Conservation (phyloP, 2,888 invertebrate genomes). For the Macrophya annulata region DNA sequence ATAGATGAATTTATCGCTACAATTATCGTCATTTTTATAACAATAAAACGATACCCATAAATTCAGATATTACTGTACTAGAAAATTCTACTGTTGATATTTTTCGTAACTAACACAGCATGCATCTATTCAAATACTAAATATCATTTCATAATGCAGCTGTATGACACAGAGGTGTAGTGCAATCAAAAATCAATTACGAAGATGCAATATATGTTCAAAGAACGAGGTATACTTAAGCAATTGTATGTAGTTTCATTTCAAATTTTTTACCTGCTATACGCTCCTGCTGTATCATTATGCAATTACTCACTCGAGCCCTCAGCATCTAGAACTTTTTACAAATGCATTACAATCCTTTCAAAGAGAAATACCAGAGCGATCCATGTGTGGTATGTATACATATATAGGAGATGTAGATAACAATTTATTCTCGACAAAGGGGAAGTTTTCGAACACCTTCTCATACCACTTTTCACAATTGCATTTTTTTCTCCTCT, state of each 20-base stretch:
- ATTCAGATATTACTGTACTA: neutral
- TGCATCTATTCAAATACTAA: neutral
- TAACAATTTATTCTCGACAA: slow-evolving; percentile 2
- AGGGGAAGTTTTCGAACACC: neutral
- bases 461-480: neutral
- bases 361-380: slow-evolving; percentile 3
- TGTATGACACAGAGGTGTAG: neutral
- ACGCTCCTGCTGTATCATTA: neutral
- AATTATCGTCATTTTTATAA: neutral
- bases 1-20: neutral
- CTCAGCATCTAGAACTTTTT: neutral
- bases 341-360: slow-evolving; percentile 2
- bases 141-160: slow-evolving; percentile 16
- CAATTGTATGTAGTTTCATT: neutral
- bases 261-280: neutral
- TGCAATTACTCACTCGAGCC: slow-evolving; percentile 10
- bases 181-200: slow-evolving; percentile 15
- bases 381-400: neutral
- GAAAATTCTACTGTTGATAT: neutral
- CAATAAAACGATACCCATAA: neutral
- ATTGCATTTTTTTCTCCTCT: slow-evolving; percentile 5
- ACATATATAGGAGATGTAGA: neutral
- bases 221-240: neutral
- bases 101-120: neutral
- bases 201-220: neutral